Base-by-base conservation (phyloP, 2,797 vertebrate species). In the Acipenser oxyrinchus region DNA sequence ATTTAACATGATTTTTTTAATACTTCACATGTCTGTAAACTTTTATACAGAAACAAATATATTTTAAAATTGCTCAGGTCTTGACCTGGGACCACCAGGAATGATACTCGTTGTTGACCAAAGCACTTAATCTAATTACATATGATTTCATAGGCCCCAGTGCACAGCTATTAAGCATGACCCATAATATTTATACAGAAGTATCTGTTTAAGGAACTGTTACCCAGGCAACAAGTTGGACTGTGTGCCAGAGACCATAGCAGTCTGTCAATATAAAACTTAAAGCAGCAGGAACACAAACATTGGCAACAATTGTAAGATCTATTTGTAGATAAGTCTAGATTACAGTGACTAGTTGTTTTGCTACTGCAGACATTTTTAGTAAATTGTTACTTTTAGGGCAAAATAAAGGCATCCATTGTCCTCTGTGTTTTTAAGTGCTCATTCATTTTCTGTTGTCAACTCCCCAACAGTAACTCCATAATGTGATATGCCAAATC, bases 181-280 rank as follows among this genome's bases (percentile, higher is more conserved):
- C 77, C 82, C 83, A 81, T 79, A 85, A 86, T 87, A 83, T 88
- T 88, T 88, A 78, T 79, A 73, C 77, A 84, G 80, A 63, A 65
- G 77, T 73, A 68, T 73, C 72, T 71, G 72, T 81, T 79, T 72
- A 72, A 70, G 73, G 73, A 69, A 63, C 72, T 75, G 59, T 66
- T 73, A 80, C 78, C 79, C 78, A 73, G 74, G 73, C 48, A 55
- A 70, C 60, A 68, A 77, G 78, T 73, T 76, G 51, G 68, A 71
- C 73, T 69, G 72, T 62, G 37, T 5, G 67, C 62, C 68, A 52
- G 74, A 73, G 74, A 66, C 68, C 70, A 8, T 15, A 67, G 68
- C 66, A 59, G 71, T 82, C 76, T 70, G 72, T 79, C 74, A 80
- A 67, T 3, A 4, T 9, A 64, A 50, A 12, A 49, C 18, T 9